These are phyloP conservation scores for Micrasema longulum DNA, from an alignment of 1,140 invertebrate species.

Conservation along the genomic window DNA sequence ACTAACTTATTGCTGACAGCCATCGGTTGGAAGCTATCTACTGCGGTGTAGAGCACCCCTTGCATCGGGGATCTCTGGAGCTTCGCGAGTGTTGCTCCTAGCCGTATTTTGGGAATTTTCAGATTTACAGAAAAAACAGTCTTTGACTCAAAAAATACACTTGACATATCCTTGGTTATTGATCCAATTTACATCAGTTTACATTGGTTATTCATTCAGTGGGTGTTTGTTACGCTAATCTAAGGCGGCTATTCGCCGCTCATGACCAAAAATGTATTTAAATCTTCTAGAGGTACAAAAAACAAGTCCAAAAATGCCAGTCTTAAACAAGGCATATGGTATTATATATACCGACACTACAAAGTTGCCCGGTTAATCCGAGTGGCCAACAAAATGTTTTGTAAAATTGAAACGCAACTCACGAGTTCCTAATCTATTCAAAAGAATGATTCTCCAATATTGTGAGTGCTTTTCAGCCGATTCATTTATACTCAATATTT, in stretches of 20 bases:
- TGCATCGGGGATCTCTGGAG: too few species aligned
- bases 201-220: slow-evolving; percentile 35
- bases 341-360: slow-evolving; percentile 53
- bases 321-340: slow-evolving; percentile 55
- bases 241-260: slow-evolving; percentile 40
- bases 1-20: slow-evolving; percentile 5
- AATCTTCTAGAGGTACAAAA: slow-evolving; percentile 52
- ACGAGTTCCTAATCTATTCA: slow-evolving; percentile 19
- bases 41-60: too few species aligned
- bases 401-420: slow-evolving; percentile 15
- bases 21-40: not conserved
- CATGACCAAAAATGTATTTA: slow-evolving; percentile 47
- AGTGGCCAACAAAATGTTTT: slow-evolving; percentile 26
- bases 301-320: slow-evolving; percentile 55
- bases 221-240: slow-evolving; percentile 44
- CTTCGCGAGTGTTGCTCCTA: too few species aligned
- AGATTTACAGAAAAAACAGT: slow-evolving; percentile 55
- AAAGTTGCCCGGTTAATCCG: slow-evolving; percentile 27
- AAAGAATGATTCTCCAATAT: slow-evolving; percentile 23
- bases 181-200: slow-evolving; percentile 53
- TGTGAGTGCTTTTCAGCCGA: slow-evolving; percentile 12
- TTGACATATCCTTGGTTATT: slow-evolving; percentile 45
- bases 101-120: slow-evolving; percentile 44
- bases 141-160: slow-evolving; percentile 55
- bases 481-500: slow-evolving; percentile 36